A percentile compares a stretch with the other conserved stretches of the same genome.
These are phyloP conservation scores for Pelvicachromis taeniatus DNA, from an alignment of 2,113 vertebrate species.

Conservation along the genomic window DNA sequence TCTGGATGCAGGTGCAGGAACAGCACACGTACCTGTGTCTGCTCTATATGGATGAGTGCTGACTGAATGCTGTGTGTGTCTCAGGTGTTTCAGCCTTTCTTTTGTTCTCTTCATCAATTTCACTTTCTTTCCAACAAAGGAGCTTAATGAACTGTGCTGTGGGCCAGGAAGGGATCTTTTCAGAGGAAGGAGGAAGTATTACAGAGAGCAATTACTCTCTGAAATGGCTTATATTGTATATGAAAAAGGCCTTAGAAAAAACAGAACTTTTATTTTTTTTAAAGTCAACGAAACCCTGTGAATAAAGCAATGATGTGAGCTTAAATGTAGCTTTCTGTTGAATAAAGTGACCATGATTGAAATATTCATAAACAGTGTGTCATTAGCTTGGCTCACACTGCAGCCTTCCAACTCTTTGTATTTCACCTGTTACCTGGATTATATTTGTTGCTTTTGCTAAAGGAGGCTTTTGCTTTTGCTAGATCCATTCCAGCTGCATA, in stretches of 20 bases:
- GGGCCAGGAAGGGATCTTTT: not conserved
- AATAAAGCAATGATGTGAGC: not conserved
- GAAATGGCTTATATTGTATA: not conserved
- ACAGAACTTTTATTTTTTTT: not conserved
- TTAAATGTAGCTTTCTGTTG: not conserved
- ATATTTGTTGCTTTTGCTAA: not conserved
- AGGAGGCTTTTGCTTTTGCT: not conserved
- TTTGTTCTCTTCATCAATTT: slow-evolving; percentile 40
- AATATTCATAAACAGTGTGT: not conserved
- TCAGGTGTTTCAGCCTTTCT: slow-evolving; percentile 32
- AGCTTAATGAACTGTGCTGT: slow-evolving; percentile 28
- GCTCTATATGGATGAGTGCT: not conserved
- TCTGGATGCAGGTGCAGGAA: not conserved
- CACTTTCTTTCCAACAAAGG: slow-evolving; percentile 32
- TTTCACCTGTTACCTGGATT: not conserved
- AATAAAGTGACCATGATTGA: not conserved
- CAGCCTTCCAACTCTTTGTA: not conserved
- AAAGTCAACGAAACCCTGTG: not conserved
- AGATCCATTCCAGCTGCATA: not conserved
- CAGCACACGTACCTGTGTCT: not conserved
- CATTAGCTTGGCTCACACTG: not conserved
- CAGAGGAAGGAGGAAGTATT: not conserved
- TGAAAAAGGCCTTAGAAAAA: not conserved
- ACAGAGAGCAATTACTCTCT: not conserved
- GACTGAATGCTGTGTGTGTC: not conserved